Percentiles rank a stretch among this genome's conserved stretches.
phyloP scores from a whole-genome alignment of 2,797 vertebrate genomes.

The Oreochromis grahami region DNA sequence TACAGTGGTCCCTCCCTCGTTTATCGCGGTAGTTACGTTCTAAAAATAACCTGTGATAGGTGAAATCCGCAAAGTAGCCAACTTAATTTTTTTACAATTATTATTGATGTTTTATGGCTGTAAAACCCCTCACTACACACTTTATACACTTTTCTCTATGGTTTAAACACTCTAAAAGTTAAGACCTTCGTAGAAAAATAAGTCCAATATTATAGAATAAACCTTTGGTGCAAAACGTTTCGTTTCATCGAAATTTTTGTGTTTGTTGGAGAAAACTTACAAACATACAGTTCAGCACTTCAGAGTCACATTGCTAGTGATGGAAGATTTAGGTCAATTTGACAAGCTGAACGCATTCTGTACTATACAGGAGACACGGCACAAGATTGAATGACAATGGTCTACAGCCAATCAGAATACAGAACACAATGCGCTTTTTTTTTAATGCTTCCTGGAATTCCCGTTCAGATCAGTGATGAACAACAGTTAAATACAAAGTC shows the following conservation, averaged over 20 bases:
- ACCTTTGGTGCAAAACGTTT: background rate
- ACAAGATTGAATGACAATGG: background rate
- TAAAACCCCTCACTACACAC: background rate
- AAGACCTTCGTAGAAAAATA: background rate
- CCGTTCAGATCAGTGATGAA: accelerated
- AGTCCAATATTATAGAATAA: background rate
- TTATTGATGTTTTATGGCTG: background rate
- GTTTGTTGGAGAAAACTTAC: background rate
- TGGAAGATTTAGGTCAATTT: background rate
- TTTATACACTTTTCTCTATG: background rate
- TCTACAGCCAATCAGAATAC: background rate
- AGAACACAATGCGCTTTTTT: background rate
- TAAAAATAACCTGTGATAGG: background rate
- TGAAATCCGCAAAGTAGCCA: accelerated
- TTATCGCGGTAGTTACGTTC: background rate
- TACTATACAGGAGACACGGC: background rate
- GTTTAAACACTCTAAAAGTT: background rate
- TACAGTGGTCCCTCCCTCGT: background rate
- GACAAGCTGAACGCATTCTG: accelerated
- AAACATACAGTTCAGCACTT: background rate
- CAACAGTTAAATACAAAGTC: background rate
- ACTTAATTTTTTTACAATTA: background rate
- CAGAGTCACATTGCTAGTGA: background rate
- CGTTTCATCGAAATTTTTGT: too few species aligned
- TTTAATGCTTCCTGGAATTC: accelerated